Percentiles rank a stretch among this genome's conserved stretches.
Evolutionary conservation across 2,797 vertebrate genomes (phyloP).

Genomic region (Helarctos malayanus): DNA sequence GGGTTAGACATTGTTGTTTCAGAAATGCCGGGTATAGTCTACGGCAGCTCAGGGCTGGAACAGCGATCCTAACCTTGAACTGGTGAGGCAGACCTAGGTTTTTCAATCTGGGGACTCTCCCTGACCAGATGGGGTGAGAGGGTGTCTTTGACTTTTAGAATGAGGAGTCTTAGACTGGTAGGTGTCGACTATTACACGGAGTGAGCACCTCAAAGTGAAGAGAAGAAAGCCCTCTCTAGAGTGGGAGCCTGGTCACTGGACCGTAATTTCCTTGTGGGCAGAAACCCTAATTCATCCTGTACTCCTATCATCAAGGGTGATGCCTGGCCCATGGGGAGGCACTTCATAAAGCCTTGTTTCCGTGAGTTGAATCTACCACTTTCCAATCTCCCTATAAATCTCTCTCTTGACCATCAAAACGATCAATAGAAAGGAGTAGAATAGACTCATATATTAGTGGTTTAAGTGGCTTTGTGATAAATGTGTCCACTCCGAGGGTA

Average conservation of each 20-base stretch:
- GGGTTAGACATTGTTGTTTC: neutral
- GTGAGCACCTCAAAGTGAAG: neutral
- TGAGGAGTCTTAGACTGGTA: neutral
- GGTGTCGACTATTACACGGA: neutral
- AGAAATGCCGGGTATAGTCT: neutral
- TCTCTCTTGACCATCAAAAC: conserved; percentile 47
- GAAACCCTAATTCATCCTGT: neutral
- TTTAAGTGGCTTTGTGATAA: conserved; percentile 59
- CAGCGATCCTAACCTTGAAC: neutral
- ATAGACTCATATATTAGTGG: conserved; percentile 57
- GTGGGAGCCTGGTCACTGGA: neutral
- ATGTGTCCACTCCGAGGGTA: neutral
- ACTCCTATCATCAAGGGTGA: neutral
- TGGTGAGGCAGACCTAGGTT: neutral
- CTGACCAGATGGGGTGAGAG: neutral
- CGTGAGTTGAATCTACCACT: conserved; percentile 36
- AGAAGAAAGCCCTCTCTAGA: neutral
- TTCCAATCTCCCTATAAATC: conserved; percentile 60
- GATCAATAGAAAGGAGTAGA: conserved; percentile 53
- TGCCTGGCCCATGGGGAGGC: neutral
- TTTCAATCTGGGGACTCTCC: neutral
- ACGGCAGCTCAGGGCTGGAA: neutral
- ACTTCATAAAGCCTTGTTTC: conserved; percentile 35
- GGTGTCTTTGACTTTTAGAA: neutral
- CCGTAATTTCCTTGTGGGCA: neutral